These are phyloP conservation scores for Dissostichus mawsoni DNA, from an alignment of 2,113 vertebrate genomes.

Conservation along the genomic window DNA sequence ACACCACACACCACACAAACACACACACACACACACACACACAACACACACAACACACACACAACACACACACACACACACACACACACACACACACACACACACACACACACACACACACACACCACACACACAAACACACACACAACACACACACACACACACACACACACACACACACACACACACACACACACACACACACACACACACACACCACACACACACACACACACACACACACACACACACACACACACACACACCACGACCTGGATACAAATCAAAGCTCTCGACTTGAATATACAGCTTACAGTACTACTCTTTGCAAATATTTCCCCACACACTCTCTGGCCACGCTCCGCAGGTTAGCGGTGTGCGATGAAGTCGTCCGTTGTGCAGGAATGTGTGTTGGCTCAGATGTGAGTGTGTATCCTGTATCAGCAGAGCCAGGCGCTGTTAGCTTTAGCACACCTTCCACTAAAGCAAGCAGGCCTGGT, in stretches of 20 bases:
- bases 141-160: slow-evolving; percentile 27
- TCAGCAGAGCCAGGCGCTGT: slow-evolving; percentile 46
- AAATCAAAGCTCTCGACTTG: slow-evolving; percentile 23
- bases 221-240: too few relatives aligned
- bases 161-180: slow-evolving; percentile 36
- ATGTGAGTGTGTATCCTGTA: slow-evolving; percentile 52
- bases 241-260: slow-evolving; percentile 9
- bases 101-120: not conserved
- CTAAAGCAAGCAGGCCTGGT: slow-evolving; percentile 46
- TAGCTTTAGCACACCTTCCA: slow-evolving; percentile 66
- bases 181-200: slow-evolving; percentile 19
- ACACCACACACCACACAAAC: slow-evolving; percentile 15
- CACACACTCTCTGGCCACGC: slow-evolving; percentile 26
- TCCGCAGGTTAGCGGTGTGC: slow-evolving; percentile 38
- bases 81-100: too few relatives aligned
- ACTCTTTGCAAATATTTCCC: slow-evolving; percentile 66
- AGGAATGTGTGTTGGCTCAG: slow-evolving; percentile 73
- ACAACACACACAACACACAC: not conserved
- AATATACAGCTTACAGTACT: slow-evolving; percentile 47
- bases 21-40: slow-evolving; percentile 1
- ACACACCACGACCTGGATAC: not conserved
- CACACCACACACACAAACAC: slow-evolving; percentile 11
- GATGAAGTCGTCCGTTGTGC: slow-evolving; percentile 57
- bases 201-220: not conserved
- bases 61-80: slow-evolving; percentile 5